These are phyloP conservation scores for Macropis europaea DNA, from an alignment of 2,888 invertebrate species.

Conservation along the genomic window DNA sequence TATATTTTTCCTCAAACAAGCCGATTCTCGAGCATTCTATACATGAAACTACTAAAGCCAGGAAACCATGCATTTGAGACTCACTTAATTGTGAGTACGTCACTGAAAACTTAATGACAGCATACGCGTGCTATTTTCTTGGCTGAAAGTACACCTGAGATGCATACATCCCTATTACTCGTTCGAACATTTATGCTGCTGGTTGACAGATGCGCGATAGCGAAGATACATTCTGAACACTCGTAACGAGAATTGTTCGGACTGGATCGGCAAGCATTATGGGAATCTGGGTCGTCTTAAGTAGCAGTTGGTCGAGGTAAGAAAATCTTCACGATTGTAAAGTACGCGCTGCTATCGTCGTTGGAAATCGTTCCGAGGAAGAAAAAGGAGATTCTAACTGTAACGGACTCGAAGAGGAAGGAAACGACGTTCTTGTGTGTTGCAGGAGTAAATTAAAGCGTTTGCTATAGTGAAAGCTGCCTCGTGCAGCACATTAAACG, in stretches of 20 bases:
- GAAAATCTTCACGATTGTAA: slow-evolving; percentile 13
- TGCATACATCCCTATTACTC: slow-evolving; percentile 40
- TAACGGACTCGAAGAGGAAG: neutral
- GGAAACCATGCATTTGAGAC: no score
- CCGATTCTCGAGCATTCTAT: no score
- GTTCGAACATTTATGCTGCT: slow-evolving; percentile 46
- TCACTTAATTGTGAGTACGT: no score
- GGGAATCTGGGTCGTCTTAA: slow-evolving; percentile 35
- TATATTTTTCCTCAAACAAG: no score
- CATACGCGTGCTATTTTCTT: no score
- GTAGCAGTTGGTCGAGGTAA: slow-evolving; percentile 15
- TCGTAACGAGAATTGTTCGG: slow-evolving; percentile 23
- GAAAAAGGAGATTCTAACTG: slow-evolving; percentile 16
- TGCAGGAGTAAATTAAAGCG: no score
- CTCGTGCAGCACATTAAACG: no score
- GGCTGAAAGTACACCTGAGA: slow-evolving; percentile 15
- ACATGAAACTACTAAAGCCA: no score
- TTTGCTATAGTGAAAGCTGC: no score
- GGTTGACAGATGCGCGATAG: neutral
- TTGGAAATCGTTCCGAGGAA: slow-evolving; percentile 22
- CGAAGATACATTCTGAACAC: slow-evolving; percentile 7
- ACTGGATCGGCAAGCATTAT: slow-evolving; percentile 31
- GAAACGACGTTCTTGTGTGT: slow-evolving; percentile 4
- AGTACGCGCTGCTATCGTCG: slow-evolving; percentile 22
- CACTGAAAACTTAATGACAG: no score